Evolutionary conservation across 2,888 invertebrate genomes (phyloP), one percentile per base, ranked within the genome.

Genomic region (Pandemis corylana): DNA sequence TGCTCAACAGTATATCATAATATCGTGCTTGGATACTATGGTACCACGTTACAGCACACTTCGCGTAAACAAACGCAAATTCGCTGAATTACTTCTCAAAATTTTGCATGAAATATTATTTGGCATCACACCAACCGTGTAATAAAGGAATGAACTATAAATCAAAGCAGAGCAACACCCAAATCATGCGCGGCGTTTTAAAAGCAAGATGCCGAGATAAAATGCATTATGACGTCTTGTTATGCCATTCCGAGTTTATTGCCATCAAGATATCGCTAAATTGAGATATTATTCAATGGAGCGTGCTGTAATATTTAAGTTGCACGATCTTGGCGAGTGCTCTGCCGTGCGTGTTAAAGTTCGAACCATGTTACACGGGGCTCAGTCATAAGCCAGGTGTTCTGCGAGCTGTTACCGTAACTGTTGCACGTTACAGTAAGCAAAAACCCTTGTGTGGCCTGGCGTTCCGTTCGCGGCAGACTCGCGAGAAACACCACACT

Each of bases 211-310:
- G 74, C 51, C 70, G 46, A 44, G 74, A 75, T 75, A 53, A 70
- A 67, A 75, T 62, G 70, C 74, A 75, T 70, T 75, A 75, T 67
- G 74, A 75, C 65, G 74, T 70, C 74, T 75, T 70, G 74, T 75
- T 75, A 75, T 75, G 69, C 70, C 69, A 67, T 61, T 70, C 20
- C 41, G 51, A 70, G 70, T 75, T 75, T 75, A 75, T 70, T 70
- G 66, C 70, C 53, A 53, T 42, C 51, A 66, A 75, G 74, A 70
- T 75, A 75, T 67, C 62, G 10, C 61, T 28, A 53, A 75, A 70
- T 75, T 75, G 66, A 75, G 74, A 70, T 66, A 41, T 73, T 68
- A 73, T 64, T 73, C 51, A 62, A 70, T 69, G 56, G 41, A 69
- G 49, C 56, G 42, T 64, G 64, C 69, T 64, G 15, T 61, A 66